These are phyloP conservation scores for Phanerotoma sp. DNA, from an alignment of 2,888 invertebrate genomes.

Conservation along the genomic window DNA sequence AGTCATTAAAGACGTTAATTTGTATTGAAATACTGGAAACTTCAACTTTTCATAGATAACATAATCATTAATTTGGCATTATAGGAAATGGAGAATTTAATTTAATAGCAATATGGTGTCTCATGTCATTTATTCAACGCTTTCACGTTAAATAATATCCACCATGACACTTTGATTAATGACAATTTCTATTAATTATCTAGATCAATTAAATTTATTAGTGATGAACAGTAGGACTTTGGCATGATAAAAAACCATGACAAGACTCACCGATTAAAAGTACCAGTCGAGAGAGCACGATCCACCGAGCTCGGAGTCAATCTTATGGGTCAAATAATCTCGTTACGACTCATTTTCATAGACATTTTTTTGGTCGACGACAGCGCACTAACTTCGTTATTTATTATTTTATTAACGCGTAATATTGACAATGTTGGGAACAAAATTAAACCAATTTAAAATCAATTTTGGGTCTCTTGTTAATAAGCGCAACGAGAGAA, in stretches of 20 bases:
- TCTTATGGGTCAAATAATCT: conserved; percentile 52
- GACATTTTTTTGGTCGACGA: conserved; percentile 5
- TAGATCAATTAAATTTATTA: neutral
- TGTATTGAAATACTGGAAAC: neutral
- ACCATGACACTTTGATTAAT: neutral
- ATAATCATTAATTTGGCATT: neutral
- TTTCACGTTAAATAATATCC: conserved; percentile 8
- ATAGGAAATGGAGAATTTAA: too few relatives aligned
- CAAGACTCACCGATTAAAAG: conserved; percentile 44
- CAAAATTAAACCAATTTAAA: neutral
- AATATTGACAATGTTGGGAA: conserved; percentile 7
- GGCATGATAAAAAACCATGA: neutral
- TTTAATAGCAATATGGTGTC: conserved; percentile 21
- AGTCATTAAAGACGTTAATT: neutral
- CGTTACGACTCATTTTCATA: conserved; percentile 42
- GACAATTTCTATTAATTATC: neutral
- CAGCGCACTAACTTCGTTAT: neutral
- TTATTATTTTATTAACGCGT: neutral
- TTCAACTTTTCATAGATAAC: neutral
- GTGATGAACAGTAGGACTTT: neutral
- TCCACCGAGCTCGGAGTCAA: conserved; percentile 52
- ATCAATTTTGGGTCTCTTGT: neutral
- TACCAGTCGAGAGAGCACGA: conserved; percentile 42
- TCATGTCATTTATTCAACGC: neutral
- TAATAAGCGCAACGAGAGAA: too few relatives aligned